A percentile compares a stretch with the other conserved stretches of the same genome.
Evolutionary conservation across 2,888 invertebrate genomes (phyloP).

Genomic region (Aquatica leii): DNA sequence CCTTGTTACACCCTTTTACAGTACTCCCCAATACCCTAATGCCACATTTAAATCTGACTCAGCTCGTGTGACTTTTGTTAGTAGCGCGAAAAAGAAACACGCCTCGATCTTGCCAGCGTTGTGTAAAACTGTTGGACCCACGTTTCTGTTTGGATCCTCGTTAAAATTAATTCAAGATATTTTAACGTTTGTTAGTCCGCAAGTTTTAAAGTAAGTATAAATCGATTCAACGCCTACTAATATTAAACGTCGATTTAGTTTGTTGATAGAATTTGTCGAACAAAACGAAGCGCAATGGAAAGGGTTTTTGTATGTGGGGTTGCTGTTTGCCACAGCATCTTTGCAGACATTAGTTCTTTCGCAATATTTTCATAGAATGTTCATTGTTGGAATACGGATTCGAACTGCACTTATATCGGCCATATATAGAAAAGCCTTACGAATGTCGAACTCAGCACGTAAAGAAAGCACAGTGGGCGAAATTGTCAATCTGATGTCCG

Average conservation of each 20-base stretch:
- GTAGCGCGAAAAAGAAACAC: conserved; percentile 70
- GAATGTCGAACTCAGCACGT: conserved; percentile 80
- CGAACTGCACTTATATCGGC: conserved; percentile 87
- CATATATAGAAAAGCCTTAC: conserved; percentile 86
- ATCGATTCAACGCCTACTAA: background rate
- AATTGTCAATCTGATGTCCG: conserved; percentile 92
- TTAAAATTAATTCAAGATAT: conserved; percentile 85
- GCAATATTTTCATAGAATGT: conserved; percentile 93
- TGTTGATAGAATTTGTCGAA: conserved; percentile 76
- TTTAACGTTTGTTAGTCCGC: conserved; percentile 89
- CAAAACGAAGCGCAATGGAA: conserved; percentile 77
- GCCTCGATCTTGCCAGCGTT: conserved; percentile 88
- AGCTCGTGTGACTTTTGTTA: conserved; percentile 79
- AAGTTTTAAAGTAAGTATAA: conserved; percentile 79
- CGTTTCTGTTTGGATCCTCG: conserved; percentile 84
- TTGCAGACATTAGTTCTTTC: conserved; percentile 85
- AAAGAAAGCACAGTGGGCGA: conserved; percentile 89
- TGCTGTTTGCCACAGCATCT: conserved; percentile 78
- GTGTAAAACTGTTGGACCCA: conserved; percentile 85
- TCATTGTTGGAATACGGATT: conserved; percentile 88
- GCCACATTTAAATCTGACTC: conserved; percentile 74
- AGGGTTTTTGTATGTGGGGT: conserved; percentile 82
- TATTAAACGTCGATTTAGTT: conserved; percentile 60
- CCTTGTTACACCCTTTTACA: conserved; percentile 8
- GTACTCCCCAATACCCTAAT: conserved; percentile 58